Conservation (phyloP, 2,888 invertebrate species). For the Ennomos erosarius region DNA sequence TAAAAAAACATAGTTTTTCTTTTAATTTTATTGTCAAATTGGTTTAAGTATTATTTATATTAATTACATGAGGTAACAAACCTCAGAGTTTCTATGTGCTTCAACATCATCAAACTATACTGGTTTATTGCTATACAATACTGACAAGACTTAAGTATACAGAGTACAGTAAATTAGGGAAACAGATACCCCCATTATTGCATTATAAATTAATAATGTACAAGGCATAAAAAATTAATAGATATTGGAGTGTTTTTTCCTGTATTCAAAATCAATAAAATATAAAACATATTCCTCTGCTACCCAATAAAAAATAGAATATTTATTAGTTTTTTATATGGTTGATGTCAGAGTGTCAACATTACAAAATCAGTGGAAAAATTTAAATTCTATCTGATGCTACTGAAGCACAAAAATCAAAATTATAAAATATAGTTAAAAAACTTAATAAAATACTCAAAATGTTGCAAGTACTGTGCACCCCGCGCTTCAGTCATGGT, state of each 20-base stretch:
- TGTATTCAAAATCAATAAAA: too few species aligned
- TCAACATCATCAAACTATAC: slow-evolving; percentile 61
- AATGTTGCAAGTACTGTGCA: slow-evolving; percentile 55
- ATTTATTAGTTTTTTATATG: too few species aligned
- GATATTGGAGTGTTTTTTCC: too few species aligned
- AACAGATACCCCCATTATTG: too few species aligned
- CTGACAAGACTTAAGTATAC: slow-evolving; percentile 51
- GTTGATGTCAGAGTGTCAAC: too few species aligned
- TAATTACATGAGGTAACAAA: slow-evolving; percentile 57
- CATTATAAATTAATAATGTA: too few species aligned
- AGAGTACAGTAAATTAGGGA: not conserved
- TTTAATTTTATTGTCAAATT: slow-evolving; percentile 77
- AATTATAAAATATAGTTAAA: slow-evolving; percentile 67
- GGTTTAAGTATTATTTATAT: slow-evolving; percentile 53
- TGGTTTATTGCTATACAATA: slow-evolving; percentile 52
- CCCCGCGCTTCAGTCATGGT: slow-evolving; percentile 68
- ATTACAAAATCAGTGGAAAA: not conserved
- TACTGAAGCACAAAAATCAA: slow-evolving; percentile 62
- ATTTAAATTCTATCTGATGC: slow-evolving; percentile 43
- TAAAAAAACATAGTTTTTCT: slow-evolving; percentile 51
- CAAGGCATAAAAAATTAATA: too few species aligned
- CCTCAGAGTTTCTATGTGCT: slow-evolving; percentile 62
- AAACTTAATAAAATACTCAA: slow-evolving; percentile 75
- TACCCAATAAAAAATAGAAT: too few species aligned
- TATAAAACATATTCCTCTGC: too few species aligned